A percentile compares a stretch with the other conserved stretches of the same genome.
Evolutionary conservation across 2,888 invertebrate genomes (phyloP).

Genomic region (Agrochola litura): DNA sequence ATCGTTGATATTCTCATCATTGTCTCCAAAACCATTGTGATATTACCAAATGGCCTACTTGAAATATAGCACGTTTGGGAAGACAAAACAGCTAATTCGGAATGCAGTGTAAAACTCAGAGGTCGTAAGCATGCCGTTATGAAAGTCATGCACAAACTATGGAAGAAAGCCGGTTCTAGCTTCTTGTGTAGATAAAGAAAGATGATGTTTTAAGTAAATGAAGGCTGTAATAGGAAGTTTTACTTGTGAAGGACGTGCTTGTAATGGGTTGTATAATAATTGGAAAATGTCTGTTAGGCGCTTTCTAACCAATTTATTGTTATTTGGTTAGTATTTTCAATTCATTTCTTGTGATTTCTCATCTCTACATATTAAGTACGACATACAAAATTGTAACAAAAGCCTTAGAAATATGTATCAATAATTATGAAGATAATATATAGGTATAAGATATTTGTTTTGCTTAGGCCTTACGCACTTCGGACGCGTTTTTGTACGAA

Average conservation of each 20-base stretch:
- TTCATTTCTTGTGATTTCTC: neutral
- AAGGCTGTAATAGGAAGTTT: constrained; percentile 32
- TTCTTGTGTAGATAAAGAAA: constrained; percentile 46
- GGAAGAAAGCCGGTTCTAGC: constrained; percentile 40
- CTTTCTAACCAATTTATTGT: neutral
- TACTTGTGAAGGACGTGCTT: constrained; percentile 28
- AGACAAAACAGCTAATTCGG: constrained; percentile 57
- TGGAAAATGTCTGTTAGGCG: neutral
- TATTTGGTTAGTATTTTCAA: neutral
- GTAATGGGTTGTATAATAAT: constrained; percentile 6
- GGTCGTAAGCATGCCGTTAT: constrained; percentile 47
- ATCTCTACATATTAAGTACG: neutral
- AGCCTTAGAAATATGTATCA: neutral
- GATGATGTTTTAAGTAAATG: constrained; percentile 39
- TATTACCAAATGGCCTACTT: constrained; percentile 65
- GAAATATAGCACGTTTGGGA: constrained; percentile 39
- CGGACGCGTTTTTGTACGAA: too few relatives aligned
- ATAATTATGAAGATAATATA: neutral
- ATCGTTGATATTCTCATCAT: constrained; percentile 60
- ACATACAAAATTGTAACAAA: neutral
- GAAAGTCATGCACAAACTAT: constrained; percentile 57
- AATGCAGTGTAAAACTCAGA: constrained; percentile 51
- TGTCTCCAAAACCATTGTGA: constrained; percentile 54
- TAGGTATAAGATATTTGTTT: neutral
- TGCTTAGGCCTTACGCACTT: too few relatives aligned